These are phyloP conservation scores for Brienomyrus brachyistius DNA, from an alignment of 2,113 vertebrate species.

Conservation along the genomic window DNA sequence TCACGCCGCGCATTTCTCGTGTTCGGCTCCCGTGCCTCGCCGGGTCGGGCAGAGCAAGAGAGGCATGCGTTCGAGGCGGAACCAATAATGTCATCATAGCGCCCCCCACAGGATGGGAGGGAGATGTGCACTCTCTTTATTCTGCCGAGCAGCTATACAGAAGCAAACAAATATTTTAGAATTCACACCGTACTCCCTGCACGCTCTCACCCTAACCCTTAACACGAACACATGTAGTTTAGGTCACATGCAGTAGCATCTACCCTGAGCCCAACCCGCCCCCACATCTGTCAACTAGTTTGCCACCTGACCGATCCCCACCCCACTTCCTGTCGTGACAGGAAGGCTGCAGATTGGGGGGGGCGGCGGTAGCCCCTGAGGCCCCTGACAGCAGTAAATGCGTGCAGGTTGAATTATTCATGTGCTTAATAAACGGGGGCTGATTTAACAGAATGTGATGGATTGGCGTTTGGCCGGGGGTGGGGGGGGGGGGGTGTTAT, in stretches of 20 bases:
- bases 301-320: background rate
- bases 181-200: background rate
- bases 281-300: background rate
- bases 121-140: background rate
- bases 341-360: too few relatives aligned
- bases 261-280: background rate
- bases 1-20: background rate
- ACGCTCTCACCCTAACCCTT: background rate
- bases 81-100: background rate
- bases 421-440: constrained; percentile 26
- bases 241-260: background rate
- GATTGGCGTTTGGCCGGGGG: background rate
- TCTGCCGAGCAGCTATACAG: background rate
- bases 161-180: background rate
- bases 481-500: background rate
- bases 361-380: background rate
- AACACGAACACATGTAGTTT: background rate
- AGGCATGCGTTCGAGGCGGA: background rate
- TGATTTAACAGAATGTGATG: constrained; percentile 27
- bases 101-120: background rate
- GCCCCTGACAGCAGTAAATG: constrained; percentile 20
- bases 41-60: background rate
- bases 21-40: background rate
- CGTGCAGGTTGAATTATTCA: constrained; percentile 29
- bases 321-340: too few relatives aligned